Percentiles rank a stretch among this genome's conserved stretches.
Conservation (phyloP, 2,888 invertebrate species). For the Gymnoscelis rufifasciata region DNA sequence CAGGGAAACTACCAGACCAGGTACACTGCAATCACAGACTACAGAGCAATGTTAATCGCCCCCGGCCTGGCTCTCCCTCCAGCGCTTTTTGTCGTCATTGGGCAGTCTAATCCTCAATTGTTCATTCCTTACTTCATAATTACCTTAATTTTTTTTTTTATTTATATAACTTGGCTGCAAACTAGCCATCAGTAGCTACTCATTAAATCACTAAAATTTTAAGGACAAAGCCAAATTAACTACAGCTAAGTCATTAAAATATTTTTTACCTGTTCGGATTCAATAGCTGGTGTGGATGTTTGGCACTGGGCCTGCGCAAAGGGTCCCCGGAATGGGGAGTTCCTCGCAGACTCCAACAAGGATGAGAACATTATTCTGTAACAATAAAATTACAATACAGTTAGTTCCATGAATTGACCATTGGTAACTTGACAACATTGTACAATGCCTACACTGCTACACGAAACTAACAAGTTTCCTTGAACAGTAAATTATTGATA, state of each 20-base stretch:
- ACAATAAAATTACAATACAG: not conserved
- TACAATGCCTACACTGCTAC: too few species aligned
- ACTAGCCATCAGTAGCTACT: too few species aligned
- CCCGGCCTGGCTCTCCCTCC: constrained; percentile 23
- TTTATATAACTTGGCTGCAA: too few species aligned
- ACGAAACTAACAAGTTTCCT: too few species aligned
- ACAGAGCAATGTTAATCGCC: constrained; percentile 30
- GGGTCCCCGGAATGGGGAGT: constrained; percentile 82
- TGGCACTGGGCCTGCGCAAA: constrained; percentile 80
- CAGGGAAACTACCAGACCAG: constrained; percentile 41
- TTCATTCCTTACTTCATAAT: constrained; percentile 11
- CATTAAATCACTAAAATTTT: too few species aligned
- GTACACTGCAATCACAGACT: constrained; percentile 32
- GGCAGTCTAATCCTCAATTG: constrained; percentile 7
- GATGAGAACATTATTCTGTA: constrained; percentile 80
- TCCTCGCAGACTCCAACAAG: constrained; percentile 80
- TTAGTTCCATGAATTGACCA: too few species aligned
- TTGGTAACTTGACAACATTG: too few species aligned
- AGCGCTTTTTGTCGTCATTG: constrained; percentile 16
- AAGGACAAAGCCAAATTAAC: too few species aligned
- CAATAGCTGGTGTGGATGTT: constrained; percentile 43
- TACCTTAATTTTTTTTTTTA: too few species aligned
- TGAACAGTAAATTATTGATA: too few species aligned
- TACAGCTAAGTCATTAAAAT: too few species aligned
- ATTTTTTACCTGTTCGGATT: constrained; percentile 28